Conservation (phyloP, 1,140 invertebrate genomes). For the Alviniconcha marisindica region DNA sequence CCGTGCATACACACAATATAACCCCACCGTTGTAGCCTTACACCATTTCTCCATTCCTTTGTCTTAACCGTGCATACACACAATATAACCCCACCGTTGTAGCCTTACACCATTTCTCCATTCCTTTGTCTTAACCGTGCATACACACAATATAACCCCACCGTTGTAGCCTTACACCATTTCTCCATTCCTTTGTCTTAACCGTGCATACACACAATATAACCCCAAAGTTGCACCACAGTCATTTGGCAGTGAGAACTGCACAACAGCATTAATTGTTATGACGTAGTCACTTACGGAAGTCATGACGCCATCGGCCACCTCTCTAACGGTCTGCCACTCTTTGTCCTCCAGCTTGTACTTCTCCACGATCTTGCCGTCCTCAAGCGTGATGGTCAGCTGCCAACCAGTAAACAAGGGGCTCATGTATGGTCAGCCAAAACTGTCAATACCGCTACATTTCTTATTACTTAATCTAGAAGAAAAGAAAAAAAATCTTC, state of each 20-base stretch:
- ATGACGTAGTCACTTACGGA: slow-evolving; percentile 25
- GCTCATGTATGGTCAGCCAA: too few relatives aligned
- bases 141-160: neutral
- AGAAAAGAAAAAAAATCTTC: too few relatives aligned
- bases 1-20: too few relatives aligned
- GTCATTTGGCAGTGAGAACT: too few relatives aligned
- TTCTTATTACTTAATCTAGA: too few relatives aligned
- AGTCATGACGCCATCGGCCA: slow-evolving; percentile 29
- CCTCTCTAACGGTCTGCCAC: slow-evolving; percentile 22
- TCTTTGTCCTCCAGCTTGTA: slow-evolving; percentile 37
- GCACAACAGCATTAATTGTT: neutral
- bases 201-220: too few relatives aligned
- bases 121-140: neutral
- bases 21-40: too few relatives aligned
- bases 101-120: neutral
- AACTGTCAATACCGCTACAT: too few relatives aligned
- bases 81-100: too few relatives aligned
- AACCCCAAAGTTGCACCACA: neutral
- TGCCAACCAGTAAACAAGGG: neutral
- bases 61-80: too few relatives aligned
- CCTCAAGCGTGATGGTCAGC: slow-evolving; percentile 35
- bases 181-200: too few relatives aligned
- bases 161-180: neutral
- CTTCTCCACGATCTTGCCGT: slow-evolving; percentile 16
- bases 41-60: too few relatives aligned